Evolutionary conservation across 1,140 invertebrate species (phyloP), one percentile per base, ranked within the genome.

Genomic region (Drosophila athabasca): DNA sequence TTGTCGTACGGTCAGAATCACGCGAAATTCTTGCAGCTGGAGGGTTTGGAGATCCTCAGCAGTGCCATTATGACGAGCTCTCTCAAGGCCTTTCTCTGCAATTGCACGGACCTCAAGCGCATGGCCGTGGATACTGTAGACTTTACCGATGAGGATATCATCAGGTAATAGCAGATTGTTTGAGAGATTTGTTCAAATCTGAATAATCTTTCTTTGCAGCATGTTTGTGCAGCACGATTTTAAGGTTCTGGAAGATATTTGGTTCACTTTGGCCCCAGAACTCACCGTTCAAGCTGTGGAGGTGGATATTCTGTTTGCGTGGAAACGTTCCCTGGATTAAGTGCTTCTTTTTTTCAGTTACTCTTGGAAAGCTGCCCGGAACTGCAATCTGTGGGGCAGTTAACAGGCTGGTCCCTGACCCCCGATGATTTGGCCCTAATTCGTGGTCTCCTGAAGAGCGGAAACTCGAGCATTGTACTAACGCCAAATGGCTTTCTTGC

Each of bases 361-460:
- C 59, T 91, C 9, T 94, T 94, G 93, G 94, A 94, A 51, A 92
- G 92, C 50, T 95, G 94, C 83, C 94, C 94, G 4, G 94, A 94
- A 66, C 85, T 95, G 44, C 92, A 93, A 71, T 93, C 93, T 50
- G 87, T 95, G 5, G 94, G 94, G 0, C 93, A 94, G 73, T 71
- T 95, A 9, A 94, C 92, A 39, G 94, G 94, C 9, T 95, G 94
- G 94, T 92, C 93, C 43, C 91, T 94, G 39, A 93, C 93, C 0
- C 93, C 94, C 2, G 94, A 94, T 69, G 94, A 95, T 62, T 92
- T 95, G 80, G 93, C 94, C 81, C 80, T 94, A 4, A 93, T 95
- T 74, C 92, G 93, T 61, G 93, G 94, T 11, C 92, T 95, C 35
- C 92, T 94, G 6, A 93, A 93, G n/a, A 94, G 94, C 66, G 94